These are phyloP conservation scores for Calypte anna DNA, from an alignment of 2,113 vertebrate species.

Conservation along the genomic window DNA sequence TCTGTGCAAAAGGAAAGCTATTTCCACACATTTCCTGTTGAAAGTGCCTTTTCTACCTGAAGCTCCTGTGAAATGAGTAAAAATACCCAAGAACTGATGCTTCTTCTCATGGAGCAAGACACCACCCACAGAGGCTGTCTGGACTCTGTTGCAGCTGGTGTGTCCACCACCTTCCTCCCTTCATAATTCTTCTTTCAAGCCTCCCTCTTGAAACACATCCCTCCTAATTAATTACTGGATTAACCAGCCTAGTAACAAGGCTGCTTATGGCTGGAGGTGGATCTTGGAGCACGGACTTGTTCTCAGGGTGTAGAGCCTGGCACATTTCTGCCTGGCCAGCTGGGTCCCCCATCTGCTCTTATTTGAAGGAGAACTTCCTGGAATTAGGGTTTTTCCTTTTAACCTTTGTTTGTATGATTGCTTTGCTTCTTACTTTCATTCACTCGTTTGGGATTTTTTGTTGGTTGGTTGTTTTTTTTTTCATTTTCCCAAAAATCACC, in stretches of 20 bases:
- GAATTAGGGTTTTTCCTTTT: conserved; percentile 46
- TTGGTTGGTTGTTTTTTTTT: no score
- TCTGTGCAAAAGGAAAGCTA: neutral
- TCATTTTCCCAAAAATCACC: neutral
- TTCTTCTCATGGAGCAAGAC: neutral
- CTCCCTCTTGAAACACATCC: neutral
- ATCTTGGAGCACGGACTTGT: conserved; percentile 40
- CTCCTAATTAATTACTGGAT: conserved; percentile 51
- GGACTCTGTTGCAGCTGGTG: rapidly evolving
- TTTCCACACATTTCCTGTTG: neutral
- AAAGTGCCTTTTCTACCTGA: neutral
- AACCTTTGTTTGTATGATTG: conserved; percentile 4
- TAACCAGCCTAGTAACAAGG: conserved; percentile 18
- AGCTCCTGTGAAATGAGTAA: neutral
- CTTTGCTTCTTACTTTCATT: neutral
- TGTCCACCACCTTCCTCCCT: neutral
- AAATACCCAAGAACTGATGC: neutral
- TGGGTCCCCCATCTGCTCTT: conserved; percentile 59
- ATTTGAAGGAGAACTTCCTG: conserved; percentile 17
- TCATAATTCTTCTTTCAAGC: neutral
- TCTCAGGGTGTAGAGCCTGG: conserved; percentile 48
- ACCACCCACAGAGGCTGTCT: neutral
- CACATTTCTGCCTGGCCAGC: conserved; percentile 46
- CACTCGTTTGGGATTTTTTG: no score
- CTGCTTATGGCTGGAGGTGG: conserved; percentile 50